Base-by-base conservation (phyloP, 2,113 vertebrate species). In the Clarias gariepinus region DNA sequence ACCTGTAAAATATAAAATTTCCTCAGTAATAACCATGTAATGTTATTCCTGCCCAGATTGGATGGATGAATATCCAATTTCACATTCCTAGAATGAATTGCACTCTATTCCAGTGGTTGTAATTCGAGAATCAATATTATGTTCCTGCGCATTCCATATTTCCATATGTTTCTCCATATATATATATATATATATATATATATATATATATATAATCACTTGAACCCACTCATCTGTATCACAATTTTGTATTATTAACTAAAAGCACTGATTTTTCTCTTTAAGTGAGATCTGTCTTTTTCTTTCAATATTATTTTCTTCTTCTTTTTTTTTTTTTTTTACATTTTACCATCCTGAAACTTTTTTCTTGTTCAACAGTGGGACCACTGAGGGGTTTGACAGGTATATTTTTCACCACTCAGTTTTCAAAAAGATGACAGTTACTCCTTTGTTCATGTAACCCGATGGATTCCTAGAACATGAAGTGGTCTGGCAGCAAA, bases 351-450 rank as follows among this genome's bases (percentile, higher is more conserved):
- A 74, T 28, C 57, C 30, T 19, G 69, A 76, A 76, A 60, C 21
- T 19, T 41, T 36, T 71, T 36, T 74, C 71, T 33, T 53, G 71
- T 53, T 85, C 73, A 41, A 52, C 58, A 53, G 5, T 19, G 71
- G 57, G 36, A 85, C 33, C 33, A 71, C 15, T 63, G 57, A 77
- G 74, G 57, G 57, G 57, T 76, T 85, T 85, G 84, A 85, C 84
- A 78, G 36, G 73, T 3, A 28, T 53, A 53, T 15, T 78, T 66
- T 74, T 85, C 73, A 85, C 36, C 60, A 41, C 71, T 78, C 41
- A 10, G 60, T 52, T 52, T 78, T 53, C 23, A 61, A 52, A 76
- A 76, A 64, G 25, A 63, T 47, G 60, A 77, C 47, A 77, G 73
- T 18, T 78, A 18, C 74, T 55, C 52, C 52, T 58, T 58, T 79